Conservation (phyloP, 2,113 vertebrate genomes). For the Labrus mixtus region DNA sequence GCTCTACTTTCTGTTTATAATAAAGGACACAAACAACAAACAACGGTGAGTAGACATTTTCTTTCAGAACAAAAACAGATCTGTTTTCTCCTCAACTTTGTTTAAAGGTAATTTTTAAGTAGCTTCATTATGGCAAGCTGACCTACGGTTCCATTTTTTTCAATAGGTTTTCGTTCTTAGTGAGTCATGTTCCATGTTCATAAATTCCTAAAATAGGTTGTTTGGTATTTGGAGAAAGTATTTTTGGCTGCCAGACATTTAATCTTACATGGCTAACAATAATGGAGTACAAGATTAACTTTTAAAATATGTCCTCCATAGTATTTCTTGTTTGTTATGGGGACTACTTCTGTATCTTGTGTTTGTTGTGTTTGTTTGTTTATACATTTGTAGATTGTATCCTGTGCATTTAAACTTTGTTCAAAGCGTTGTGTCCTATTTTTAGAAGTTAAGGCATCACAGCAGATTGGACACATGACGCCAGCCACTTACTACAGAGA, state of each 20-base stretch:
- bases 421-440: constrained; percentile 76
- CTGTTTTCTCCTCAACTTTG: neutral
- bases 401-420: constrained; percentile 67
- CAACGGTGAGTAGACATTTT: constrained; percentile 73
- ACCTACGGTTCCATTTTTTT: constrained; percentile 21
- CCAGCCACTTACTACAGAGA: constrained; percentile 44
- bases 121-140: constrained; percentile 31
- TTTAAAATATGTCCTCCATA: neutral
- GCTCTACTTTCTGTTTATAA: constrained; percentile 41
- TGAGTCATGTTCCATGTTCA: constrained; percentile 9
- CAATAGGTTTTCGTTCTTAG: neutral
- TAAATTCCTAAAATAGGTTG: constrained; percentile 7
- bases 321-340: constrained; percentile 14
- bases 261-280: constrained; percentile 63
- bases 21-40: constrained; percentile 56
- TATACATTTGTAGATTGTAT: constrained; percentile 15
- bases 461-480: constrained; percentile 66
- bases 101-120: constrained; percentile 3
- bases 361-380: too few species aligned
- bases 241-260: constrained; percentile 47
- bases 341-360: neutral
- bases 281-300: constrained; percentile 48
- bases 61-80: neutral
- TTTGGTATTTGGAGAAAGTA: constrained; percentile 38
- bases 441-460: constrained; percentile 79